phyloP scores from a whole-genome alignment of 2,113 vertebrate genomes.

The Syrmaticus mikado region DNA sequence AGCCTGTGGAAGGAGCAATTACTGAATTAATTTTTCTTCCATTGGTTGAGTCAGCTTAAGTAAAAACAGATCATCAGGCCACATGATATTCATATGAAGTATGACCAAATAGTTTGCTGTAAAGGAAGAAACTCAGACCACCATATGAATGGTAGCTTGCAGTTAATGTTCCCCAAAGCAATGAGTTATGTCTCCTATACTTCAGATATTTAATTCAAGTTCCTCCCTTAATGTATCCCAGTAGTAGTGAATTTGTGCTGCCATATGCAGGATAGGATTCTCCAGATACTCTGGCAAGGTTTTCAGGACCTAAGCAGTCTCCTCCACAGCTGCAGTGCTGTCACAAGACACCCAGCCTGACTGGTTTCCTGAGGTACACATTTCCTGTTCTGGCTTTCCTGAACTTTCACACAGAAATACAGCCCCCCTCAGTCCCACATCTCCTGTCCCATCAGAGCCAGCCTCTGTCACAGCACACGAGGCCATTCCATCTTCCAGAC shows the following conservation, averaged over 20 bases:
- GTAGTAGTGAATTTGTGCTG: neutral
- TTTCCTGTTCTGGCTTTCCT: neutral
- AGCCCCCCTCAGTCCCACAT: neutral
- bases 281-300: neutral
- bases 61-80: neutral
- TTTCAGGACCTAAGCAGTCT: neutral
- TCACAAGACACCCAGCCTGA: neutral
- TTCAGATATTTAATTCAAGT: neutral
- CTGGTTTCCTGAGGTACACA: neutral
- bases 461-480: neutral
- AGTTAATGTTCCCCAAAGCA: neutral
- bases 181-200: neutral
- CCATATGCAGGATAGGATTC: accelerated
- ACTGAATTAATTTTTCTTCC: neutral
- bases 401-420: neutral
- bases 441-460: neutral
- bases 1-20: neutral
- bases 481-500: neutral
- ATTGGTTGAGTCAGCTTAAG: neutral
- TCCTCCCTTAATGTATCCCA: neutral
- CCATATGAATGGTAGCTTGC: neutral
- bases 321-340: neutral
- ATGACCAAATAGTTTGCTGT: neutral
- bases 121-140: neutral
- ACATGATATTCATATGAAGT: neutral